Conservation (phyloP, 64 coral and sea anemone species). For the Montipora efflorescens region DNA sequence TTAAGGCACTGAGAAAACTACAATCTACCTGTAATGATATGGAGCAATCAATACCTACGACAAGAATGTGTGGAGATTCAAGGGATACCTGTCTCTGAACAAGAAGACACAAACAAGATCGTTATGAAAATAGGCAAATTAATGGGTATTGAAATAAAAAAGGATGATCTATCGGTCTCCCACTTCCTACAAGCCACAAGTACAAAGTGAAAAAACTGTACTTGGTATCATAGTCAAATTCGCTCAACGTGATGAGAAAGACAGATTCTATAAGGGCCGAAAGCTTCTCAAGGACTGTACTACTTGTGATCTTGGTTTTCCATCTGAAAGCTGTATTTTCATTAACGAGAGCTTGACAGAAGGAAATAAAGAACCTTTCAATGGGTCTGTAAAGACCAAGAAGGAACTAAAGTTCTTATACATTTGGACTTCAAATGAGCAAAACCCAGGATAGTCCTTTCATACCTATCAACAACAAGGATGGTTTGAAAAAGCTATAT, state of each 20-base stretch:
- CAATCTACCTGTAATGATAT: too few species aligned
- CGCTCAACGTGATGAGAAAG: neutral
- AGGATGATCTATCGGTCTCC: neutral
- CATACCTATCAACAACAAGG: constrained; percentile 16
- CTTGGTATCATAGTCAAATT: neutral
- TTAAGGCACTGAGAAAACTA: too few species aligned
- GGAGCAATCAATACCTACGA: too few species aligned
- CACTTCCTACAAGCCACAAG: constrained; percentile 15
- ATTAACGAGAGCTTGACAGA: constrained; percentile 33
- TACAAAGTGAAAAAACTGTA: constrained; percentile 8
- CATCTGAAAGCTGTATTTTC: neutral
- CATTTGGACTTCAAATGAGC: neutral
- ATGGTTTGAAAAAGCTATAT: constrained; percentile 9
- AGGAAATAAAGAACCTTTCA: constrained; percentile 18
- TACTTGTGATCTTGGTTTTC: neutral
- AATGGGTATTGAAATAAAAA: neutral
- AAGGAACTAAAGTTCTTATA: neutral
- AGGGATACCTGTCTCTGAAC: neutral
- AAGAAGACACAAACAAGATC: neutral
- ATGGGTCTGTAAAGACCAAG: neutral
- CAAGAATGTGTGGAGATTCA: neutral
- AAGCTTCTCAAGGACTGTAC: neutral
- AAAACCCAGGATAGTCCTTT: neutral
- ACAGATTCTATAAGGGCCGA: neutral
- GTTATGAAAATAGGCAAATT: neutral